Percentiles rank a stretch among this genome's conserved stretches.
Evolutionary conservation across 1,140 invertebrate species (phyloP).

Genomic region (Pseudomyrmex cubaensis): DNA sequence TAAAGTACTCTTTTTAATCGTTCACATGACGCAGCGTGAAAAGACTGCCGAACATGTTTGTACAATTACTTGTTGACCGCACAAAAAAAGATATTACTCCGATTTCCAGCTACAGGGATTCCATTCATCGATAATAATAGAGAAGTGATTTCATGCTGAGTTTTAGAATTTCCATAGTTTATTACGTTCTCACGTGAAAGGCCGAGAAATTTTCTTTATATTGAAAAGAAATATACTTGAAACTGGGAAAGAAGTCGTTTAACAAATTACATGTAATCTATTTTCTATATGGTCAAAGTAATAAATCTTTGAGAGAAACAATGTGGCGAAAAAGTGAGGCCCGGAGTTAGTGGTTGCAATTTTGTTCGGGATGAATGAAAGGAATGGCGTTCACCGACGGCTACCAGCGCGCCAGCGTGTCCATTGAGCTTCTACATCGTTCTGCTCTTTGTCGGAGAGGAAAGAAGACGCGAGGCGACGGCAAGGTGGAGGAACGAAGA

Average conservation of each 20-base stretch:
- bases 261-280: too few relatives aligned
- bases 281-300: conserved; percentile 2
- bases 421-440: conserved; percentile 68
- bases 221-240: too few relatives aligned
- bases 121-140: conserved; percentile 76
- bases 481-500: conserved; percentile 48
- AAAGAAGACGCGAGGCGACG: conserved; percentile 32
- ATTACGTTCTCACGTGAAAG: too few relatives aligned
- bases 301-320: conserved; percentile 59
- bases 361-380: conserved; percentile 72
- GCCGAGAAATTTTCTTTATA: too few relatives aligned
- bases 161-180: conserved; percentile 39
- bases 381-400: conserved; percentile 67
- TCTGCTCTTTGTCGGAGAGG: conserved; percentile 56
- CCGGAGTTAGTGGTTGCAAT: conserved; percentile 61
- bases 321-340: conserved; percentile 36
- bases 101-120: conserved; percentile 69
- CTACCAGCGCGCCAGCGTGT: conserved; percentile 64
- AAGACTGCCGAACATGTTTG: too few relatives aligned
- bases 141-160: conserved; percentile 77
- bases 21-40: too few relatives aligned
- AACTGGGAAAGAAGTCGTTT: too few relatives aligned
- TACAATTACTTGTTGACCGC: too few relatives aligned
- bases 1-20: too few relatives aligned
- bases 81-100: conserved; percentile 21